phyloP scores from a whole-genome alignment of 2,888 invertebrate species.

The Torymus texanus region DNA sequence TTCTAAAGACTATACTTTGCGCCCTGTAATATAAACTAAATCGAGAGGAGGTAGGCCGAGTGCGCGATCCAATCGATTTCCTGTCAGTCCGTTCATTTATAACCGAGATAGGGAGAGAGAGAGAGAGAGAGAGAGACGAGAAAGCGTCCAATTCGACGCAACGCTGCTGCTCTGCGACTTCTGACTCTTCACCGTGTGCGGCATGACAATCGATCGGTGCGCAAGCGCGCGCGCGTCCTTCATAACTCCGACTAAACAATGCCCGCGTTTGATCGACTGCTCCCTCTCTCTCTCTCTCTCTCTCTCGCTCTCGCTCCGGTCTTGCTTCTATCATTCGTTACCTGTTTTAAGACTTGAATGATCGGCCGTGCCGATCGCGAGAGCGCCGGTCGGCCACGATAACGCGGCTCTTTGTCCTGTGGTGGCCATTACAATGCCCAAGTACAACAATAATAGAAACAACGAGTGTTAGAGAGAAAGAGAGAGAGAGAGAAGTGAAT shows the following conservation, averaged over 20 bases:
- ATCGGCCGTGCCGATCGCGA: conserved; percentile 8
- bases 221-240: conserved; percentile 38
- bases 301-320: neutral
- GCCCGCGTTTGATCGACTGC: conserved; percentile 36
- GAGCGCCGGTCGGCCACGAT: neutral
- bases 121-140: conserved; percentile 23
- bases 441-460: neutral
- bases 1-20: conserved; percentile 39
- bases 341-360: conserved; percentile 41
- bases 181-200: conserved; percentile 26
- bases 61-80: conserved; percentile 50
- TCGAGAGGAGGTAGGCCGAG: conserved; percentile 32
- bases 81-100: conserved; percentile 56
- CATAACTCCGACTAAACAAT: conserved; percentile 53
- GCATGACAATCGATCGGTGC: conserved; percentile 49
- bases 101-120: conserved; percentile 31
- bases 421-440: conserved; percentile 8
- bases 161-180: conserved; percentile 18
- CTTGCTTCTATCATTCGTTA: conserved; percentile 6
- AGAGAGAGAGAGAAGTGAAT: neutral
- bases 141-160: conserved; percentile 41
- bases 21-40: conserved; percentile 47
- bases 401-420: conserved; percentile 1
- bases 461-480: neutral
- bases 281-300: conserved; percentile 2